Evolutionary conservation across 2,113 vertebrate species (phyloP).

Genomic region (Hepsetus odoe): DNA sequence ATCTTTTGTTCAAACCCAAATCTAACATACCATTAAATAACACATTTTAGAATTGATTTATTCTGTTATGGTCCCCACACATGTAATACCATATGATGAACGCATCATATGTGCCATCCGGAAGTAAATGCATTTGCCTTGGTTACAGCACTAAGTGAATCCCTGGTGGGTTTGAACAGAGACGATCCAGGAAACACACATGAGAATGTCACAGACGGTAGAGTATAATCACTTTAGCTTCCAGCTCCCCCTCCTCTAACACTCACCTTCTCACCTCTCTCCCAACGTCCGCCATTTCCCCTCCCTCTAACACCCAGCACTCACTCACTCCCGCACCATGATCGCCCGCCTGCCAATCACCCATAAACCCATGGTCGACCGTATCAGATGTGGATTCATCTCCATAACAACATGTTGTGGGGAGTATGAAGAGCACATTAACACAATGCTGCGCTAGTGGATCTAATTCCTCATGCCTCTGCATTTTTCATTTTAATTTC

Average conservation of each 20-base stretch:
- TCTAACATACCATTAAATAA: background rate
- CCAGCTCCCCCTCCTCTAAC: slow-evolving; percentile 34
- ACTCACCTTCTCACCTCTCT: slow-evolving; percentile 13
- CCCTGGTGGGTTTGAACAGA: slow-evolving; percentile 77
- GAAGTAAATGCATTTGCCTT: slow-evolving; percentile 73
- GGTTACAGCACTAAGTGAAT: slow-evolving; percentile 78
- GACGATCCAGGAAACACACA: slow-evolving; percentile 68
- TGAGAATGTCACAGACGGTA: slow-evolving; percentile 71
- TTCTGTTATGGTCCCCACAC: slow-evolving; percentile 31
- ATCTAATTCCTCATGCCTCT: slow-evolving; percentile 15
- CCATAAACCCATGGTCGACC: slow-evolving; percentile 59
- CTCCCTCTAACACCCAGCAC: slow-evolving; percentile 18
- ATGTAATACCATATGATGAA: slow-evolving; percentile 54
- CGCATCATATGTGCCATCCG: slow-evolving; percentile 58
- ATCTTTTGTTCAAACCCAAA: slow-evolving; percentile 16
- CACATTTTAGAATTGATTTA: slow-evolving; percentile 1
- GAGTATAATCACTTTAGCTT: slow-evolving; percentile 68
- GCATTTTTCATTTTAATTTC: slow-evolving; percentile 36
- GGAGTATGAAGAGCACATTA: slow-evolving; percentile 16
- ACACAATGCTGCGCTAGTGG: slow-evolving; percentile 11
- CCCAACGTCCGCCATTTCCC: slow-evolving; percentile 16
- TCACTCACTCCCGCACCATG: slow-evolving; percentile 46
- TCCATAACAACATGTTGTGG: slow-evolving; percentile 50
- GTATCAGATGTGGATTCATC: slow-evolving; percentile 50
- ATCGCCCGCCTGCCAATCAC: slow-evolving; percentile 48